phyloP scores from a whole-genome alignment of 2,888 invertebrate species.

The Ptychoptera contaminata region DNA sequence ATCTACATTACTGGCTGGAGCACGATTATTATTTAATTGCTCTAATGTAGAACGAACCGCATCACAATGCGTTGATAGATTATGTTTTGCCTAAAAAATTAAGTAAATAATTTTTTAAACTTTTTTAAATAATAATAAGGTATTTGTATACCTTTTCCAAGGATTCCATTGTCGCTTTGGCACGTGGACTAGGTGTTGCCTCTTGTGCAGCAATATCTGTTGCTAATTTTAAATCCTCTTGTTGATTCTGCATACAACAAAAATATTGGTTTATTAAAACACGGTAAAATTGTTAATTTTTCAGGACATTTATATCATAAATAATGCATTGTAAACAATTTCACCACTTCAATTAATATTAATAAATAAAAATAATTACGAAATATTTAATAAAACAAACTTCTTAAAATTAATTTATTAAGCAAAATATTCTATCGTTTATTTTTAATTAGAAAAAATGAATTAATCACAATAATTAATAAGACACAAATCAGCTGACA shows the following conservation, averaged over 20 bases:
- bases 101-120: neutral
- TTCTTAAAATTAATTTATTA: no score
- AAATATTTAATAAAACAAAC: no score
- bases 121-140: neutral
- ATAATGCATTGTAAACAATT: no score
- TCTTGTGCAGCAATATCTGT: slow-evolving; percentile 13
- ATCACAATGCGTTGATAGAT: slow-evolving; percentile 26
- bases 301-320: no score
- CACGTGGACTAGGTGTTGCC: slow-evolving; percentile 9
- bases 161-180: slow-evolving; percentile 12
- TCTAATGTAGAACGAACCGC: slow-evolving; percentile 24
- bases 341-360: no score
- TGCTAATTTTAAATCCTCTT: slow-evolving; percentile 14
- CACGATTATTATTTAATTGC: slow-evolving; percentile 16
- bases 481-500: no score
- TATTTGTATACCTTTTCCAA: slow-evolving; percentile 11
- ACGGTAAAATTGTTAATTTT: neutral
- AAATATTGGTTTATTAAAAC: neutral
- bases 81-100: slow-evolving; percentile 23
- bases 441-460: no score
- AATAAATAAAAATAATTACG: no score
- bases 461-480: no score
- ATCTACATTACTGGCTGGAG: neutral
- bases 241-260: slow-evolving; percentile 10
- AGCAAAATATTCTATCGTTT: no score